phyloP scores from a whole-genome alignment of 2,113 vertebrate species.

The Sapajus apella region DNA sequence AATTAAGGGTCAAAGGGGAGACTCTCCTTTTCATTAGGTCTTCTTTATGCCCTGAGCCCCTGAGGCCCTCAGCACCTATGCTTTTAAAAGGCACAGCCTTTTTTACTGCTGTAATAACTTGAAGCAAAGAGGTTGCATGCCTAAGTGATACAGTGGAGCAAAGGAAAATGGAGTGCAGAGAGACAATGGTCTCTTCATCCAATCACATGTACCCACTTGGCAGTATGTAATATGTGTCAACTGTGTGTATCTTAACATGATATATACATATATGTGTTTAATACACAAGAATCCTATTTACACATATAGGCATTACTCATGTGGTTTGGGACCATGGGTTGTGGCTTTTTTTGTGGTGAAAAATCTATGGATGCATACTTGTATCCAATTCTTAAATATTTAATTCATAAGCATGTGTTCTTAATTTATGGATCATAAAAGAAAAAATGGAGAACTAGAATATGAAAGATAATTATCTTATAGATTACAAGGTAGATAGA shows the following conservation, averaged over 20 bases:
- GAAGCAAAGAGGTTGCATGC: not conserved
- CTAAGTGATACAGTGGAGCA: not conserved
- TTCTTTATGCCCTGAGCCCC: not conserved
- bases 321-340: not conserved
- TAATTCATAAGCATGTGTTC: not conserved
- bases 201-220: too few relatives aligned
- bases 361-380: not conserved
- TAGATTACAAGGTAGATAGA: not conserved
- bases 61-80: not conserved
- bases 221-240: not conserved
- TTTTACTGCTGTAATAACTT: not conserved
- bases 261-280: not conserved
- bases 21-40: not conserved
- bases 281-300: not conserved
- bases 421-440: not conserved
- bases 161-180: not conserved
- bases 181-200: not conserved
- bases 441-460: not conserved
- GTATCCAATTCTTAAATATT: not conserved
- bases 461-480: not conserved
- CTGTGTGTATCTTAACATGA: not conserved
- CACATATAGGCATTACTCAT: not conserved
- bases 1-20: not conserved
- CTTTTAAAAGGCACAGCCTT: not conserved
- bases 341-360: not conserved